A percentile compares a stretch with the other conserved stretches of the same genome.
Evolutionary conservation across 2,113 vertebrate genomes (phyloP).

Genomic region (Hiodon alosoides): DNA sequence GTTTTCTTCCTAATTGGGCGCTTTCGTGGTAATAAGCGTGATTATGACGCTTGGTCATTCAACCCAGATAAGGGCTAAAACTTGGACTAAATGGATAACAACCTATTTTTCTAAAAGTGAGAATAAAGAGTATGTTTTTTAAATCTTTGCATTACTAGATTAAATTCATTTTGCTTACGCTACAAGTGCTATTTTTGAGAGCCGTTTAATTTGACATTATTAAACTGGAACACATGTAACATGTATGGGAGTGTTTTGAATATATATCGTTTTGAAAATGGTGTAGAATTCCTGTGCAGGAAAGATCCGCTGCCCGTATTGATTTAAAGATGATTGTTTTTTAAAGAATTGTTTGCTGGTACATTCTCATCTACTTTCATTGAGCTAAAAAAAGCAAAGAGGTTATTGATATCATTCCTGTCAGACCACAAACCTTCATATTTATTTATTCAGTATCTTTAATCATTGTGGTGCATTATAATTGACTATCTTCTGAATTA

Average conservation of each 20-base stretch:
- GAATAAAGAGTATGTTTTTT: conserved; percentile 10
- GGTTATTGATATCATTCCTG: not conserved
- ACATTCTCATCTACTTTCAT: not conserved
- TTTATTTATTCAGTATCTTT: not conserved
- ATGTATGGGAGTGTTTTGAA: conserved; percentile 41
- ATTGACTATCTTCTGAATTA: not conserved
- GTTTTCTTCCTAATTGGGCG: not conserved
- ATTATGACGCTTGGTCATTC: not conserved
- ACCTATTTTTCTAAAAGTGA: conserved; percentile 17
- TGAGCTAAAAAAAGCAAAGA: not conserved
- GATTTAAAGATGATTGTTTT: no score
- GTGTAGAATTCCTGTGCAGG: conserved; percentile 44
- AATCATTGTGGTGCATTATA: not conserved
- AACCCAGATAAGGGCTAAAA: conserved; percentile 22
- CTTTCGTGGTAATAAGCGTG: not conserved
- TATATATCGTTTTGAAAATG: conserved; percentile 40
- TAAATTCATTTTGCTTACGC: conserved; percentile 6
- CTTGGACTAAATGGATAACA: conserved; percentile 12
- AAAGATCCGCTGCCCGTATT: no score
- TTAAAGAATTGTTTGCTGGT: not conserved
- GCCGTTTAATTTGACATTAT: conserved; percentile 39
- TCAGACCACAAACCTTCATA: not conserved
- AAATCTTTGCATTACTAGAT: conserved; percentile 3
- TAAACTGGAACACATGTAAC: conserved; percentile 59
- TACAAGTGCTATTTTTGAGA: conserved; percentile 8